Base-by-base conservation (phyloP, 1,140 invertebrate species). In the Drosophila busckii region DNA sequence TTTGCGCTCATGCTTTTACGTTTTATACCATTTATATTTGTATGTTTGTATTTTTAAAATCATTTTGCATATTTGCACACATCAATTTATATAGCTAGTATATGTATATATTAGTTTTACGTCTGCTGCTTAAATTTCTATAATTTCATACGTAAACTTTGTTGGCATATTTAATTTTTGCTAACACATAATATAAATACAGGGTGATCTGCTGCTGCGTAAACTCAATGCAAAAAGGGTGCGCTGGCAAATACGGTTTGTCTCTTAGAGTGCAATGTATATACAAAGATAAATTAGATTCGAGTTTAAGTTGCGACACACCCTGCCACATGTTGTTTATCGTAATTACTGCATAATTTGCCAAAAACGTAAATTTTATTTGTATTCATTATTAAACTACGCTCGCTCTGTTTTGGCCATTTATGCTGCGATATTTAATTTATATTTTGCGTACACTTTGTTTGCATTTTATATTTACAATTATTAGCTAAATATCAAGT, bases 401-500 rank as follows among this genome's bases (percentile, higher is more conserved):
- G n/a, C n/a, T n/a, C n/a, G n/a, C n/a, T n/a, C n/a, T n/a, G n/a
- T n/a, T n/a, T 42, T 37, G 52, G 37, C 42, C 37, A 13, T 49
- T 53, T 31, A 44, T 40, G 52, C 42, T 34, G 58, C 41, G n/a
- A n/a, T n/a, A n/a, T n/a, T n/a, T n/a, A n/a, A n/a, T n/a, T n/a
- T n/a, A n/a, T n/a, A n/a, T n/a, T n/a, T n/a, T n/a, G n/a, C n/a
- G n/a, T n/a, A n/a, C n/a, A n/a, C n/a, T n/a, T n/a, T n/a, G n/a
- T 26, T 19, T 35, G 12, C 37, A 28, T 26, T 23, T 25, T 46
- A 40, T 80, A 80, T 80, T 60, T 80, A 80, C 73, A 80, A 62
- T 80, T 82, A 69, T 15, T 1, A 9, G 1, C 46, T 73, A 73
- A 53, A 67, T 59, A 44, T 31, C 40, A 67, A 67, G 50, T 45